These are phyloP conservation scores for Indri indri DNA, from an alignment of 2,113 vertebrate species.

Conservation along the genomic window DNA sequence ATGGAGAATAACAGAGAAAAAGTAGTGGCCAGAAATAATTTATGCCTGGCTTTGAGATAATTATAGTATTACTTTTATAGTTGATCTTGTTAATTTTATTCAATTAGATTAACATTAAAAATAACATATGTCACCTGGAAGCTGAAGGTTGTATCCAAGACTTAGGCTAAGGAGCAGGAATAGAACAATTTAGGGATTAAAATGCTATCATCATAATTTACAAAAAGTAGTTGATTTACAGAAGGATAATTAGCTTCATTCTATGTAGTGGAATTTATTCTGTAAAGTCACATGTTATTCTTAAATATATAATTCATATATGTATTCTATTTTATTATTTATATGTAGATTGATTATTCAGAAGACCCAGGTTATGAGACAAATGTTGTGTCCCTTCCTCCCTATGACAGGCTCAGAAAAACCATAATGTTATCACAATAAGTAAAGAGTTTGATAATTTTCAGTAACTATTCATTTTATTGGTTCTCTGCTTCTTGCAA, in stretches of 20 bases:
- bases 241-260: neutral
- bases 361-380: neutral
- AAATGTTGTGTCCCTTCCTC: neutral
- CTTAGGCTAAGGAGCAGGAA: neutral
- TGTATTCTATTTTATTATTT: neutral
- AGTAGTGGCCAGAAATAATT: neutral
- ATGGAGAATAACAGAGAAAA: neutral
- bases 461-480: neutral
- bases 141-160: neutral
- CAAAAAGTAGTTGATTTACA: neutral
- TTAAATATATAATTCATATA: neutral
- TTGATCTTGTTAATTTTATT: slow-evolving; percentile 21
- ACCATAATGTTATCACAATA: neutral
- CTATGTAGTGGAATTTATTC: neutral
- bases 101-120: slow-evolving; percentile 18
- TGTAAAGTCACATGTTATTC: neutral
- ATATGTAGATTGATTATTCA: neutral
- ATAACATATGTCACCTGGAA: slow-evolving; percentile 14
- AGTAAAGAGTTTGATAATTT: neutral
- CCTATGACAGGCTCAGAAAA: neutral
- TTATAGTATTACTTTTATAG: slow-evolving; percentile 1
- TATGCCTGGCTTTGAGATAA: neutral
- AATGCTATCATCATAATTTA: slow-evolving; percentile 11
- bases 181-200: slow-evolving; percentile 42
- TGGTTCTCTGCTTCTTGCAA: neutral